Evolutionary conservation across 2,888 invertebrate genomes (phyloP).

Genomic region (Drosophila prolongata): DNA sequence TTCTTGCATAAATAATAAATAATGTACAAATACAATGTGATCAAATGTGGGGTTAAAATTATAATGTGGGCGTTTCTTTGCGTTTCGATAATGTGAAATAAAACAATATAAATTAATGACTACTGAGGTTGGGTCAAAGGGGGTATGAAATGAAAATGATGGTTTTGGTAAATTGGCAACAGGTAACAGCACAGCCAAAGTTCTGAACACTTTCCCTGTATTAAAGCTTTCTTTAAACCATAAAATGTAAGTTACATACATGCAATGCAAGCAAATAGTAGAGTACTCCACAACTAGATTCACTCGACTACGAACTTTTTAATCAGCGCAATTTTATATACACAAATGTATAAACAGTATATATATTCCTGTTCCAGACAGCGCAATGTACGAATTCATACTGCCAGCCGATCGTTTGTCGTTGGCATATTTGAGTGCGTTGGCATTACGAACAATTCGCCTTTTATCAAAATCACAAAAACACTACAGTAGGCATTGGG

Average conservation of each 20-base stretch:
- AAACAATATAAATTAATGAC: constrained; percentile 1
- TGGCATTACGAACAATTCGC: constrained; percentile 54
- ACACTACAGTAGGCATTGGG: constrained; percentile 9
- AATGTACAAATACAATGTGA: background rate
- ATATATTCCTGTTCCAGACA: constrained; percentile 48
- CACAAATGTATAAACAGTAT: constrained; percentile 5
- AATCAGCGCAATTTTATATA: constrained; percentile 25
- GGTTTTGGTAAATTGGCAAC: constrained; percentile 9
- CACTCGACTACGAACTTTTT: constrained; percentile 9
- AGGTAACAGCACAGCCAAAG: constrained; percentile 42
- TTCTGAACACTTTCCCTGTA: constrained; percentile 12
- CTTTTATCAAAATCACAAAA: constrained; percentile 44
- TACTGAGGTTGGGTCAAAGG: constrained; percentile 8
- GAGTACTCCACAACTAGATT: constrained; percentile 9
- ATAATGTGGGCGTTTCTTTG: constrained; percentile 29
- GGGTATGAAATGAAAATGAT: constrained; percentile 8
- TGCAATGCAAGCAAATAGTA: constrained; percentile 15
- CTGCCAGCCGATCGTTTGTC: constrained; percentile 38
- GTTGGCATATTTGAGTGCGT: constrained; percentile 59
- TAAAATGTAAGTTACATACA: constrained; percentile 25
- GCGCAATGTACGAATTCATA: constrained; percentile 59
- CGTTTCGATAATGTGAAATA: constrained; percentile 2
- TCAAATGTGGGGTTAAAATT: constrained; percentile 15
- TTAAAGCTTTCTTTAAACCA: constrained; percentile 4
- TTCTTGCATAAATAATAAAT: constrained; percentile 10